Conservation (phyloP, 2,797 vertebrate species). For the Mormyrus proboscirostris region DNA sequence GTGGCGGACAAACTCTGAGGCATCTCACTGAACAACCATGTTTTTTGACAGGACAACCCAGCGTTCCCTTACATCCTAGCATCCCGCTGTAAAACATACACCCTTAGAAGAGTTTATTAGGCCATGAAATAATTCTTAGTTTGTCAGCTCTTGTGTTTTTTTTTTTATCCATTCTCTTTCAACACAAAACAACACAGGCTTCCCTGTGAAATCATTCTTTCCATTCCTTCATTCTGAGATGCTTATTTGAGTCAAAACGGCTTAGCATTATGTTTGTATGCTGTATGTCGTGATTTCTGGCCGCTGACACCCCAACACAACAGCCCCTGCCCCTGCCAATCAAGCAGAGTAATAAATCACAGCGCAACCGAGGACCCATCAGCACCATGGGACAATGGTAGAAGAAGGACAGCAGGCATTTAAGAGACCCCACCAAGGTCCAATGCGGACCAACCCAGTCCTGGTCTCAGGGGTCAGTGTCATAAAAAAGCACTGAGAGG, state of each 20-base stretch:
- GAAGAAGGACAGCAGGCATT: slow-evolving; percentile 51
- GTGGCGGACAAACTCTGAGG: background rate
- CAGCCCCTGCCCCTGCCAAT: slow-evolving; percentile 23
- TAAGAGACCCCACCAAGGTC: slow-evolving; percentile 44
- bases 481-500: background rate
- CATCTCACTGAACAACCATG: background rate
- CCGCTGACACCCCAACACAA: slow-evolving; percentile 36
- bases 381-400: slow-evolving; percentile 41
- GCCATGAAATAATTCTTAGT: slow-evolving; percentile 45
- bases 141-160: slow-evolving; percentile 41
- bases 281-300: slow-evolving; percentile 55
- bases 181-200: slow-evolving; percentile 44
- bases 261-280: slow-evolving; percentile 37
- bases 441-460: slow-evolving; percentile 29
- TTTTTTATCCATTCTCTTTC: slow-evolving; percentile 46
- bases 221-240: slow-evolving; percentile 52
- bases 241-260: slow-evolving; percentile 29
- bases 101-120: slow-evolving; percentile 44
- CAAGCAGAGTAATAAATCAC: slow-evolving; percentile 51
- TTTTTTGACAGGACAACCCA: background rate
- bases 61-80: slow-evolving; percentile 14
- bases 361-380: slow-evolving; percentile 49
- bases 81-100: slow-evolving; percentile 11
- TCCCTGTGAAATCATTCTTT: slow-evolving; percentile 57
- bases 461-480: background rate